A percentile compares a stretch with the other conserved stretches of the same genome.
These are phyloP conservation scores for Pandion haliaetus DNA, from an alignment of 2,113 vertebrate species.

Conservation along the genomic window DNA sequence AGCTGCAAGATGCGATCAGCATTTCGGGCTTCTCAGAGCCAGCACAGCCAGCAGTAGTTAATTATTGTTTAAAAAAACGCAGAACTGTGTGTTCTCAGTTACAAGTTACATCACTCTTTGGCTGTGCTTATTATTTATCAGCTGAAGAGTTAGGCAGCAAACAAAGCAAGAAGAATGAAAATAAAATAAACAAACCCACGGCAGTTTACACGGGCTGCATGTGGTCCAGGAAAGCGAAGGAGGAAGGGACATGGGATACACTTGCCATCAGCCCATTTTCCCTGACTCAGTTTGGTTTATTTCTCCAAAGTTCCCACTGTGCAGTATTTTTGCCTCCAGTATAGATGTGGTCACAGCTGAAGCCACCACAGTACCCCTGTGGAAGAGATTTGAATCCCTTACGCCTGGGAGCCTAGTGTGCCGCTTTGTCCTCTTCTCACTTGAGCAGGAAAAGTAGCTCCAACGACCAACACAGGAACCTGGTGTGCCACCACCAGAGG, in stretches of 20 bases:
- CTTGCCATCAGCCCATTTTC: background rate
- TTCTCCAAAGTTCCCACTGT: background rate
- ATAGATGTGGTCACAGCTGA: background rate
- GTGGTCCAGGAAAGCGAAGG: background rate
- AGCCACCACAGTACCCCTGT: background rate
- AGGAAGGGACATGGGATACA: background rate
- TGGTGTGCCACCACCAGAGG: background rate
- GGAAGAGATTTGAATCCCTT: background rate
- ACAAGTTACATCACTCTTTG: conserved; percentile 11
- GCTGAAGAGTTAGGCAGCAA: background rate
- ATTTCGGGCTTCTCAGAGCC: background rate
- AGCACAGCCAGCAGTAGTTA: background rate
- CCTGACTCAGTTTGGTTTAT: background rate
- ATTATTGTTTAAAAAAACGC: conserved; percentile 35
- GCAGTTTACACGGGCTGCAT: background rate
- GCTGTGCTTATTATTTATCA: background rate
- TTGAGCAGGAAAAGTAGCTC: background rate
- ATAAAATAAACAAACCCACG: background rate
- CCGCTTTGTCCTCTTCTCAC: background rate
- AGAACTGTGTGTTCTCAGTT: conserved; percentile 26
- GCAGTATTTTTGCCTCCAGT: background rate
- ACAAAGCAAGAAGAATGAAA: background rate
- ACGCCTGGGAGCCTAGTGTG: background rate
- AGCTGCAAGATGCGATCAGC: background rate
- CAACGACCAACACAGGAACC: background rate